These are phyloP conservation scores for Xylocopa sonorina DNA, from an alignment of 1,140 invertebrate genomes.

Conservation along the genomic window DNA sequence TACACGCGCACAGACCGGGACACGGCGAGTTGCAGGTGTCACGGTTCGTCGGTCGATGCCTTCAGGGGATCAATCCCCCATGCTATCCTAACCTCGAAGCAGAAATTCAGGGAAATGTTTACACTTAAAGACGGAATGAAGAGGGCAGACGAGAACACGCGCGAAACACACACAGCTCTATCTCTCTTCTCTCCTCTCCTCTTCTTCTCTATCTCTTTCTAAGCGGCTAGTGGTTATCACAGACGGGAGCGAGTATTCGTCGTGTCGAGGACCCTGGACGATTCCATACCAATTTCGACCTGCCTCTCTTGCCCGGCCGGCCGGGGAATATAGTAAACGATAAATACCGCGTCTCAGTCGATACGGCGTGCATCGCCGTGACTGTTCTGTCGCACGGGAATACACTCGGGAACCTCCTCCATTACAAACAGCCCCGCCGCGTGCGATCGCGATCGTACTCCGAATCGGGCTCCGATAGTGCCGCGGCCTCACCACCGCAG, in stretches of 20 bases:
- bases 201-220: constrained; percentile 26
- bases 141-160: constrained; percentile 26
- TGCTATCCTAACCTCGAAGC: constrained; percentile 63
- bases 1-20: constrained; percentile 33
- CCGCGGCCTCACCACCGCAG: constrained; percentile 29
- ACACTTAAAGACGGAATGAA: constrained; percentile 30
- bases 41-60: constrained; percentile 63
- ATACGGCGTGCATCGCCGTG: constrained; percentile 61
- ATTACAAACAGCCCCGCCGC: constrained; percentile 46
- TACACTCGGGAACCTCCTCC: constrained; percentile 45
- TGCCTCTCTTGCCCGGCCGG: constrained; percentile 51
- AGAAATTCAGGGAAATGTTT: constrained; percentile 41
- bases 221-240: constrained; percentile 52
- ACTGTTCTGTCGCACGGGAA: constrained; percentile 29
- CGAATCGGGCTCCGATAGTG: constrained; percentile 29
- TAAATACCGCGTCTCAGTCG: constrained; percentile 51
- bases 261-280: constrained; percentile 55
- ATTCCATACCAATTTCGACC: constrained; percentile 63
- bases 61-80: constrained; percentile 61
- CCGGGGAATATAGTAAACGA: constrained; percentile 51
- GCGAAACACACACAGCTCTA: constrained; percentile 21
- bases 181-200: constrained; percentile 1
- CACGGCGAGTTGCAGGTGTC: constrained; percentile 50
- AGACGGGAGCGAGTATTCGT: constrained; percentile 31
- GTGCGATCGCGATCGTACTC: constrained; percentile 48